These are phyloP conservation scores for Drosophila orosa DNA, from an alignment of 1,140 invertebrate genomes.

Conservation along the genomic window DNA sequence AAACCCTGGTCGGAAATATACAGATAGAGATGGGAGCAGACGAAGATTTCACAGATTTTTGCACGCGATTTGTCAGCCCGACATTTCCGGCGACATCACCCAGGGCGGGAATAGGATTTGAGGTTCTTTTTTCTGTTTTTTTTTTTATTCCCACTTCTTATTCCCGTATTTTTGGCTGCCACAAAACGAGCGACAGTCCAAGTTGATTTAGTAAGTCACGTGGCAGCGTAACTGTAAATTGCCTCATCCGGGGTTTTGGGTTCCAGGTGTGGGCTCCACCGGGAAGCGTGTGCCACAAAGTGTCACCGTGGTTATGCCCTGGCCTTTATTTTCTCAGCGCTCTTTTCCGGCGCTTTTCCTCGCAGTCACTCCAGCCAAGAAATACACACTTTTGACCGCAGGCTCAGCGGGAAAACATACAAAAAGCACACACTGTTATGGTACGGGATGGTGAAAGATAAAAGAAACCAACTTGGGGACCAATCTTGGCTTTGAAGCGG, in stretches of 20 bases:
- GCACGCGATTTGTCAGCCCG: conserved; percentile 81
- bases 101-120: conserved; percentile 50
- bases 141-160: conserved; percentile 33
- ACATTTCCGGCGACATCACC: conserved; percentile 71
- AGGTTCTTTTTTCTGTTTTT: conserved; percentile 16
- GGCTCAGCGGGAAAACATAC: conserved; percentile 38
- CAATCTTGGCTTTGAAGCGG: background rate
- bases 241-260: conserved; percentile 43
- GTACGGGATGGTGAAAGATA: conserved; percentile 52
- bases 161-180: conserved; percentile 52
- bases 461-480: conserved; percentile 5
- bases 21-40: conserved; percentile 33
- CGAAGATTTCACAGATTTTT: conserved; percentile 77
- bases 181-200: conserved; percentile 53
- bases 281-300: conserved; percentile 40
- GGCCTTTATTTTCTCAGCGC: conserved; percentile 22
- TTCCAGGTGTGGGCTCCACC: conserved; percentile 14
- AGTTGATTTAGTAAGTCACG: conserved; percentile 83
- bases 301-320: conserved; percentile 27
- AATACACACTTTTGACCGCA: conserved; percentile 41
- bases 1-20: conserved; percentile 15
- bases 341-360: background rate
- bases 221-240: conserved; percentile 78
- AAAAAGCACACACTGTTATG: conserved; percentile 25
- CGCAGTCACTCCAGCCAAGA: conserved; percentile 7